Conservation (phyloP, 2,113 vertebrate species). For the Gadus chalcogrammus region DNA sequence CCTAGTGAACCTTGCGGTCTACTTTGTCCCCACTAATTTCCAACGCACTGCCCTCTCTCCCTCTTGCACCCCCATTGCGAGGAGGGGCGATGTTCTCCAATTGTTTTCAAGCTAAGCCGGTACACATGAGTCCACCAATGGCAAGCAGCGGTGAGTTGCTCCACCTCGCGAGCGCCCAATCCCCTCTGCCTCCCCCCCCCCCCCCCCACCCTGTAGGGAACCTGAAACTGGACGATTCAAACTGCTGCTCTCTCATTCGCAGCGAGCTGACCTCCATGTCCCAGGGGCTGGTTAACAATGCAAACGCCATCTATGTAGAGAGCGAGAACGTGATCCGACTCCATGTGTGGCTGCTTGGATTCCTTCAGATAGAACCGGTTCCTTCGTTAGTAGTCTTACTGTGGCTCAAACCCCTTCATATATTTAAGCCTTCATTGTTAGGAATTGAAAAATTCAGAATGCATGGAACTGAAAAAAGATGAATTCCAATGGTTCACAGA, state of each 20-base stretch:
- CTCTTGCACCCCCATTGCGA: slow-evolving; percentile 1
- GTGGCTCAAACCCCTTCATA: no score
- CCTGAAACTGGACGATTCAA: slow-evolving; percentile 25
- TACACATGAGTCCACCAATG: slow-evolving; percentile 55
- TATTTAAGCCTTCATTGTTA: neutral
- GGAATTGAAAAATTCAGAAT: slow-evolving; percentile 2
- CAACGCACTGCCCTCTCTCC: neutral
- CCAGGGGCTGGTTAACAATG: neutral
- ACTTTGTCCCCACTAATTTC: neutral
- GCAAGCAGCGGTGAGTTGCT: neutral
- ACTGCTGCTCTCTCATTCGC: neutral
- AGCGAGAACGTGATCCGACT: neutral
- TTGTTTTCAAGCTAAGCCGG: slow-evolving; percentile 39
- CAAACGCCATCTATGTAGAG: no score
- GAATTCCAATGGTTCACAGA: neutral
- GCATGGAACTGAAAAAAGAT: slow-evolving; percentile 10
- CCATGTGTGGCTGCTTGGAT: neutral
- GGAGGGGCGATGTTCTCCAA: neutral
- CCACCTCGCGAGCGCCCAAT: slow-evolving; percentile 40
- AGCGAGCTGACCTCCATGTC: slow-evolving; percentile 36
- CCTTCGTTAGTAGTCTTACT: no score
- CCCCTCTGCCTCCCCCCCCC: neutral
- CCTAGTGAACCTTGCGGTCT: slow-evolving; percentile 50
- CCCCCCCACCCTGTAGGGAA: neutral
- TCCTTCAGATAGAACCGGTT: neutral